Base-by-base conservation (phyloP, 2,888 invertebrate genomes). In the Drosophila dives region DNA sequence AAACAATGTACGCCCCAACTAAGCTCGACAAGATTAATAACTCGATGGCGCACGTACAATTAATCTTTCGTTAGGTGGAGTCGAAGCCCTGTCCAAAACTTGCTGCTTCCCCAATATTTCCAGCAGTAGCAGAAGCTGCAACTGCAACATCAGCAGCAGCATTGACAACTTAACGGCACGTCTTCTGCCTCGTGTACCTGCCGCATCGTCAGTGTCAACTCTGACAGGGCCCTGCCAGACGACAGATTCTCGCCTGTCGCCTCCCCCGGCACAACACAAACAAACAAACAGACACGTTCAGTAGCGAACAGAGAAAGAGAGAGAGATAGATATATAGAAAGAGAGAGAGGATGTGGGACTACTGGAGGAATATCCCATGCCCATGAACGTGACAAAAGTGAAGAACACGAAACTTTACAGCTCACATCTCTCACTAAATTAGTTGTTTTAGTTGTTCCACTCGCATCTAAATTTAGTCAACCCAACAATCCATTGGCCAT, bases 311-410 rank as follows among this genome's bases (percentile, higher is more conserved):
- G 2, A 45, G 45, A 45, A 12, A 7, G 45, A 23, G 4, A 23
- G 20, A 51, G 29, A 45, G 6, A 12, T 29, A 29, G 7, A 20
- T 23, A 29, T 5, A 20, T 12, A 23, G n/a, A 53, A 17, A 7
- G 59, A 17, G 48, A 49, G 34, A 11, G n/a, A 42, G 54, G 26
- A 15, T 17, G 20, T 15, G 1, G 20, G 12, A 29, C 40, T 26
- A 59, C 54, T 58, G 54, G 17, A 48, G 67, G 75, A 82, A 82
- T 83, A 89, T 87, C 3, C 26, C 90, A 80, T 89, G 91, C 89
- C 90, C 90, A 76, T 91, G 91, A 91, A 91, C 91, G 91, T 92
- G 91, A 91, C 92, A 92, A 91, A 92, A 92, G 73, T 84, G 75
- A 79, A 89, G 90, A 91, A 91, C 92, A 92, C 67, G 75, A 60